Evolutionary conservation across 2,888 invertebrate genomes (phyloP).

Genomic region (Esperia sulphurella): DNA sequence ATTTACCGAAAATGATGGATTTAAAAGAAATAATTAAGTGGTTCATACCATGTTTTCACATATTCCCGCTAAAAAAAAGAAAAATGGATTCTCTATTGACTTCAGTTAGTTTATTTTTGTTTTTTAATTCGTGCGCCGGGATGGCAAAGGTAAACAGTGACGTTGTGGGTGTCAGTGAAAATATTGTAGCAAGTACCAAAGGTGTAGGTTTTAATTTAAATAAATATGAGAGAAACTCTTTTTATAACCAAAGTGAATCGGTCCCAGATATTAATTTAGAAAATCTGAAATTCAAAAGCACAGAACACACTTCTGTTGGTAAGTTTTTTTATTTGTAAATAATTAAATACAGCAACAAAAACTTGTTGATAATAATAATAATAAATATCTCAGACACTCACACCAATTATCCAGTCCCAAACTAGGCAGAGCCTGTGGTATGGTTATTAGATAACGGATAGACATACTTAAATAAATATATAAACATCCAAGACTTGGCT

Average conservation of each 20-base stretch:
- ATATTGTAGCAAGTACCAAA: conserved; percentile 31
- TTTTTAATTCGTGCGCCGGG: conserved; percentile 47
- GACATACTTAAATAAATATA: no score
- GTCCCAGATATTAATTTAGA: not conserved
- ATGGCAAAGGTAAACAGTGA: conserved; percentile 34
- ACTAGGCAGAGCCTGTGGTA: no score
- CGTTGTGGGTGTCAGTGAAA: conserved; percentile 20
- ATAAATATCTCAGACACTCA: no score
- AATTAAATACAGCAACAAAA: no score
- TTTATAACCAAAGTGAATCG: conserved; percentile 35
- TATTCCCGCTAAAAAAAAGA: conserved; percentile 38
- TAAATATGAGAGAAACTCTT: conserved; percentile 21
- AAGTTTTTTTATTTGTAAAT: conserved; percentile 19
- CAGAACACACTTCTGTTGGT: conserved; percentile 25
- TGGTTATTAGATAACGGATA: no score
- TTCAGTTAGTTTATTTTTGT: conserved; percentile 50
- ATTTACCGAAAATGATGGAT: conserved; percentile 51
- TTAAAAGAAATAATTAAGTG: conserved; percentile 72
- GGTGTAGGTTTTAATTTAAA: conserved; percentile 24
- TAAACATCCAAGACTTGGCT: no score
- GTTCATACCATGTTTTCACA: conserved; percentile 70
- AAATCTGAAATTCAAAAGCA: conserved; percentile 7
- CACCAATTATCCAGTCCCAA: no score
- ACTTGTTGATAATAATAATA: no score
- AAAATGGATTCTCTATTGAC: conserved; percentile 39